Conservation (phyloP, 2,113 vertebrate genomes). For the Puma concolor region DNA sequence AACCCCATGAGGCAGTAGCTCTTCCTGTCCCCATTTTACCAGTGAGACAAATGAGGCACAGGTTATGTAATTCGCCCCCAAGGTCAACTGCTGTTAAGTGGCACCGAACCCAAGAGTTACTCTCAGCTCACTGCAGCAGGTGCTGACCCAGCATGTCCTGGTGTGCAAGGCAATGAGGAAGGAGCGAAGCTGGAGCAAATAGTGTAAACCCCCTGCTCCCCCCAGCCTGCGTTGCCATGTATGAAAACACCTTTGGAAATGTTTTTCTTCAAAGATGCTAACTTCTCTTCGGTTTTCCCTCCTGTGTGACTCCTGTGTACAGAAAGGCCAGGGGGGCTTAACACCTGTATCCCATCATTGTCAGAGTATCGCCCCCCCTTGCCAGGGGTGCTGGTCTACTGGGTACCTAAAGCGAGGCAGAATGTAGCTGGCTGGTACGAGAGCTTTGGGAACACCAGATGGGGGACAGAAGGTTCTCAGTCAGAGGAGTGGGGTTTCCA, state of each 20-base stretch:
- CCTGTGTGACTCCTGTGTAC: neutral
- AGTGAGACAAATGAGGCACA: neutral
- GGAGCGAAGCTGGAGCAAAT: neutral
- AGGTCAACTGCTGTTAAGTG: neutral
- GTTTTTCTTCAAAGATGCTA: neutral
- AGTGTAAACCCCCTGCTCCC: neutral
- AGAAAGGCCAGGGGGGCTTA: neutral
- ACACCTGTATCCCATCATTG: neutral
- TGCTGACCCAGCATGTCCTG: neutral
- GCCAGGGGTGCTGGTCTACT: neutral
- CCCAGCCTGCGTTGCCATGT: neutral
- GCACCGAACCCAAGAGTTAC: neutral
- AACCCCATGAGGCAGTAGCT: neutral
- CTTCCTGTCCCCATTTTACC: neutral
- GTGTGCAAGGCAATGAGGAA: neutral
- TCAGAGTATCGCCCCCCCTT: neutral
- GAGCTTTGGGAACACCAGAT: neutral
- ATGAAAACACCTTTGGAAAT: neutral
- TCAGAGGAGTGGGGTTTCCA: neutral
- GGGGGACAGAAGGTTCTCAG: neutral
- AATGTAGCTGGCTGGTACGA: neutral
- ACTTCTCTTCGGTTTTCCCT: neutral
- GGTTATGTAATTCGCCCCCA: neutral
- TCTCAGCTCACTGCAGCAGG: neutral
- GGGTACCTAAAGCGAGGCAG: neutral